Evolutionary conservation across 92 coral and sea anemone genomes (phyloP), one percentile per base, ranked within the genome.

Genomic region (Heteractis magnifica): DNA sequence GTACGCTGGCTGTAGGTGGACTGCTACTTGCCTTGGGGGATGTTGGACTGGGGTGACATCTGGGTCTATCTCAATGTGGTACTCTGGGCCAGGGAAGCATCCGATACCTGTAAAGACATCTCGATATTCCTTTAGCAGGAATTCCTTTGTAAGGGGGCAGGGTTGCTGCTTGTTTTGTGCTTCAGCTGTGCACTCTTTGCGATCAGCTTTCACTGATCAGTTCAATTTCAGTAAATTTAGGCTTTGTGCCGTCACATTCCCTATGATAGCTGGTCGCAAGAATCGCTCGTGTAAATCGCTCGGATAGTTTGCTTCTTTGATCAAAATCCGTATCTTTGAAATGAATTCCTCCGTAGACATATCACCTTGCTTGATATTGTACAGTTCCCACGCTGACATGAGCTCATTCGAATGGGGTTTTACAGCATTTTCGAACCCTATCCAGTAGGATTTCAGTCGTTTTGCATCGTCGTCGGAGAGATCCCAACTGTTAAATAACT

Each of bases 11-110:
- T 89, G 91, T 65, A 84, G 51, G 23, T 89, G 91, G 14, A 89
- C 78, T 4, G 86, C 85, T 55, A 82, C 90, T 56, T 85, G 91
- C 51, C 86, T 74, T 52, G 92, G 93, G 13, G 88, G 78, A 77
- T 92, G 95, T 59, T 92, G 93, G 76, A 87, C 93, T 82, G 91
- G 90, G 44, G 91, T 79, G 12, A 75, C 73, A 65, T 65, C 34
- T 65, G 71, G 71, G 88, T 85, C 70, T n/a, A 79, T 20, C 52
- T 78, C 84, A 19, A 85, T 85, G 88, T 85, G 88, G 21, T 85
- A 68, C 20, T 14, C 49, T 9, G 52, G 79, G 4, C 88, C 88
- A 62, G 88, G 88, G 50, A 85, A 85, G 75, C 85, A 75, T 11
- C 91, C 85, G 14, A 83, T 84, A 16, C 88, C 81, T 41, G 87